A percentile compares a stretch with the other conserved stretches of the same genome.
Evolutionary conservation across 2,797 vertebrate species (phyloP).

Genomic region (Myiothlypis chrysogaster): DNA sequence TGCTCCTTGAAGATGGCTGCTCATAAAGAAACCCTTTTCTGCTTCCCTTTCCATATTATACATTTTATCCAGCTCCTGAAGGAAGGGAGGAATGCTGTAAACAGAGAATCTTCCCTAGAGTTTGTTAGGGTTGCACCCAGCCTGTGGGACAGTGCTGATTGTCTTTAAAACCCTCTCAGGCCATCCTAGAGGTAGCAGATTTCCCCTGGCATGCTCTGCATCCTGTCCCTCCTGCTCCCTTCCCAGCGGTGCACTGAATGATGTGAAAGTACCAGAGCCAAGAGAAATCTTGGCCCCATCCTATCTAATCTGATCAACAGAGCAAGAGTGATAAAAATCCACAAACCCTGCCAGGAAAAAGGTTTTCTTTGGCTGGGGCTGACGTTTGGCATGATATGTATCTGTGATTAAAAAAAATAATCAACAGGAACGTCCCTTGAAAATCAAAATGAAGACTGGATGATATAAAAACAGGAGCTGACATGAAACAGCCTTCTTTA

Average conservation of each 20-base stretch:
- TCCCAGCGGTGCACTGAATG: not conserved
- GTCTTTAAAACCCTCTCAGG: not conserved
- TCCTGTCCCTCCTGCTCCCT: not conserved
- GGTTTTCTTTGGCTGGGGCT: constrained; percentile 8
- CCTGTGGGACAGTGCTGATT: not conserved
- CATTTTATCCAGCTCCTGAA: not conserved
- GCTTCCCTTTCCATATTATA: not conserved
- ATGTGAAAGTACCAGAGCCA: constrained; percentile 20
- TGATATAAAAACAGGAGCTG: not conserved
- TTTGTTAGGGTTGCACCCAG: not conserved
- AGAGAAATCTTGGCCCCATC: constrained; percentile 40
- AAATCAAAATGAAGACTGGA: not conserved
- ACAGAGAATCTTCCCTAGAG: not conserved
- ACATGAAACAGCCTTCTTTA: not conserved
- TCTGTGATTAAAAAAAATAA: not conserved
- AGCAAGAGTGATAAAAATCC: not conserved
- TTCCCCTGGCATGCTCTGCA: not conserved
- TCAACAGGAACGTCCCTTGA: not conserved
- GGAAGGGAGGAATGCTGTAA: not conserved
- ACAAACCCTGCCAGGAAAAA: not conserved
- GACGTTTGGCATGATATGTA: not conserved
- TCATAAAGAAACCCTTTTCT: not conserved
- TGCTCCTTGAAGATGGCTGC: not conserved
- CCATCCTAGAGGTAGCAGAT: not conserved
- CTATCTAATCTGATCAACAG: constrained; percentile 30